Percentiles rank a stretch among this genome's conserved stretches.
Evolutionary conservation across 64 coral and sea anemone species (phyloP).

Genomic region (Orbicella faveolata): DNA sequence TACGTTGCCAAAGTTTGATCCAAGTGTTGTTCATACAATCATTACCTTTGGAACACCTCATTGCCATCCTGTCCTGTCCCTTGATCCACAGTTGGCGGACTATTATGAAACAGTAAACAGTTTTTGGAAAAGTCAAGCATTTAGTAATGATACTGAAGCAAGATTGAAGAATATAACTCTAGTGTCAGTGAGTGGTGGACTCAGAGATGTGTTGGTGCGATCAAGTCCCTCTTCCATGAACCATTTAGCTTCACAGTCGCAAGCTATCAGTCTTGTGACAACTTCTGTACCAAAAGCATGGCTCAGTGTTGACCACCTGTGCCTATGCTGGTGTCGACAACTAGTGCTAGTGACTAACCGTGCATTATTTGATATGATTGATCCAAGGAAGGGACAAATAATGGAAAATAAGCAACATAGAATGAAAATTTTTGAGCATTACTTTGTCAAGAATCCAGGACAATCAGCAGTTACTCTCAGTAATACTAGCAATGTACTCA

Average conservation of each 20-base stretch:
- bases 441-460: conserved; percentile 69
- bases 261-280: conserved; percentile 76
- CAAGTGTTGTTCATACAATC: conserved; percentile 75
- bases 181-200: conserved; percentile 82
- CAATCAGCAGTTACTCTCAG: conserved; percentile 9
- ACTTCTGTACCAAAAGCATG: conserved; percentile 81
- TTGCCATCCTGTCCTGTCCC: conserved; percentile 68
- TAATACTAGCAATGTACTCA: neutral
- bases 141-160: neutral
- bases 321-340: conserved; percentile 96
- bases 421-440: conserved; percentile 50
- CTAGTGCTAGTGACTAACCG: conserved; percentile 82
- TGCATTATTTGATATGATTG: conserved; percentile 92
- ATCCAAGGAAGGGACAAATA: conserved; percentile 69
- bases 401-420: conserved; percentile 24
- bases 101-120: conserved; percentile 85
- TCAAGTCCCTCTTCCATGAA: conserved; percentile 68
- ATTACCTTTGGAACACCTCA: conserved; percentile 89
- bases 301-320: conserved; percentile 89
- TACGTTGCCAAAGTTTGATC: conserved; percentile 73
- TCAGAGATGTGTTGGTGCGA: conserved; percentile 84
- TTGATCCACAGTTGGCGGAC: conserved; percentile 69
- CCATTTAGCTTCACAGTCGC: conserved; percentile 15
- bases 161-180: conserved; percentile 60
- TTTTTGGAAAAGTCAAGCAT: conserved; percentile 54